Evolutionary conservation across 1,140 invertebrate species (phyloP), one percentile per base, ranked within the genome.

Genomic region (Drosophila pandora): DNA sequence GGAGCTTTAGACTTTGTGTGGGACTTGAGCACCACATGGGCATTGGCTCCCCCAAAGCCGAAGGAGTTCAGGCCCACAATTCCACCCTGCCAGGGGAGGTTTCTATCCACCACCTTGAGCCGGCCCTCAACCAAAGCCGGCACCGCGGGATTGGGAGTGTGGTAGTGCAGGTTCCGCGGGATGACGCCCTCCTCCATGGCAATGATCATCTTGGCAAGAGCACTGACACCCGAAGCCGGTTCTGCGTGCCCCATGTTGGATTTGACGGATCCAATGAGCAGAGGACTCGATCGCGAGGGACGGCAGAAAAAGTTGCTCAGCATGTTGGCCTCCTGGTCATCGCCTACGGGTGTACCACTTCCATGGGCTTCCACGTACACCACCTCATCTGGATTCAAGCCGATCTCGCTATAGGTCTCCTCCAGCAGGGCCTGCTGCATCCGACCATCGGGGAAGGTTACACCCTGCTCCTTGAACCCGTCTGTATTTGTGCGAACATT

Each of bases 211-310:
- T 99, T 99, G 3, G 96, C 96, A 43, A 99, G 92, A 0, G 97
- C 96, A 87, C 97, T 97, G 0, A 98, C 90, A 25, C 97, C 97
- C 70, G 98, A 99, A 0, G 97, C 97, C 0, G 98, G 96, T 92
- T 99, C 98, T 2, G 98, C 95, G 81, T 99, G 98, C 0, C 98
- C 98, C 97, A 99, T 98, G 92, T 99, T 99, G 2, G 97, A 98
- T 91, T 99, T 99, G 0, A 99, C 96, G 0, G 98, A 99, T 1
- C 98, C 98, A 84, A 99, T 95, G 0, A 98, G 92, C 13, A 99
- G 93, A 3, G 98, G 97, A 3, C 91, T 92, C 8, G 94, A 93
- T 7, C 98, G 94, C 53, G 95, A 95, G 2, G 64, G 13, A 84
- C 95, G 95, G 90, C 98, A 99, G 92, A 99, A 99, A 23, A 98